Base-by-base conservation (phyloP, 2,888 invertebrate genomes). In the Hydrotaea cyrtoneurina region DNA sequence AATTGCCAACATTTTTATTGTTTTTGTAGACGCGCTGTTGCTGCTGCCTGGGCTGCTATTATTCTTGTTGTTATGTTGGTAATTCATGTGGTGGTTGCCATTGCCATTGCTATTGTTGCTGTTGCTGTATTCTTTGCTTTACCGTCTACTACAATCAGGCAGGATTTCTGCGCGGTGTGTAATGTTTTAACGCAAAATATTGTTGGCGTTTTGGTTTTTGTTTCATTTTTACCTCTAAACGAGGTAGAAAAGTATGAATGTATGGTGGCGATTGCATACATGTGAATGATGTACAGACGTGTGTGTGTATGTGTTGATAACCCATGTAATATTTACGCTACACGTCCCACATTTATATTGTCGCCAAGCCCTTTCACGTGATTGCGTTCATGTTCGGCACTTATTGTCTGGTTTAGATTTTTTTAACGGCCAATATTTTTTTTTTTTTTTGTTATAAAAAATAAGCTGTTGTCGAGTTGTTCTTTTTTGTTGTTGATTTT, bases 1-100 rank as follows among this genome's bases (percentile, higher is more conserved):
- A 86, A 84, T 86, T 86, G 84, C 86, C 79, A 84, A 78, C 86
- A 84, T 78, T 82, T 76, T 62, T 62, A 31, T 62, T 62, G 31
- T 62, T 62, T 15, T 82, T 62, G 26, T 39, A 17, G 57, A 15
- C 57, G 36, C 13, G 15, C 50, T 77, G 50, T 72, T 55, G 39
- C 36, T 77, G 76, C 57, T 46, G 53, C 59, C 46, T 7, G 31
- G 36, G 57, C 53, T 17, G 21, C 46, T 31, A 21, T n/a, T 69
- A 11, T 72, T 17, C 46, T 15, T 53, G 46, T 53, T 72, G 36
- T 55, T 72, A 31, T 31, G 62, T 62, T 62, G 62, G 62, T 31
- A 62, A 31, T 62, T 36, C 62, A 62, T 62, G 62, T 23, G 36
- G 36, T 62, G 21, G 62, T 62, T 62, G 62, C 8, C 55, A 26